phyloP scores from a whole-genome alignment of 2,888 invertebrate species.

The Euproctis similis region DNA sequence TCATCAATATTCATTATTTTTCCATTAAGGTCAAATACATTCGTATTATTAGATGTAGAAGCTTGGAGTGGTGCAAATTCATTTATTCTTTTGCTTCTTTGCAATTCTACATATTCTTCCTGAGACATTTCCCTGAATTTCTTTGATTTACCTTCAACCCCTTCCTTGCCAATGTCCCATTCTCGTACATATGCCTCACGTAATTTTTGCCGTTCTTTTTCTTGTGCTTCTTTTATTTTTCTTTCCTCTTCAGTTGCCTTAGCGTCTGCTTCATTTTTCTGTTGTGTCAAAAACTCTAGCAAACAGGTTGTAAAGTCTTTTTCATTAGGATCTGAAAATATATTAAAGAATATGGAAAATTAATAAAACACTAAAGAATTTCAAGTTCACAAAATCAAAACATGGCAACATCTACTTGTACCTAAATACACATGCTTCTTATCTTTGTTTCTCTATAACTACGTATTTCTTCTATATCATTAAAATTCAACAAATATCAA shows the following conservation, averaged over 20 bases:
- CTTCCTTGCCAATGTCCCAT: constrained; percentile 84
- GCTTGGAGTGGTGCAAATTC: constrained; percentile 86
- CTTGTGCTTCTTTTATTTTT: constrained; percentile 55
- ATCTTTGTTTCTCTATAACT: no score
- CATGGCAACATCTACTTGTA: no score
- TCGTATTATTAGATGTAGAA: constrained; percentile 27
- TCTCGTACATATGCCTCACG: constrained; percentile 78
- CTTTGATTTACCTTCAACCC: constrained; percentile 62
- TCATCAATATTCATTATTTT: constrained; percentile 32
- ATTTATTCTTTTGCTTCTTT: constrained; percentile 80
- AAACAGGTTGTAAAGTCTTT: constrained; percentile 58
- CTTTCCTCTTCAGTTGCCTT: constrained; percentile 58
- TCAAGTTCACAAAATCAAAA: no score
- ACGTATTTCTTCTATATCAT: no score
- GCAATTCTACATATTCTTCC: constrained; percentile 85
- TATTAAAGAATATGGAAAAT: no score
- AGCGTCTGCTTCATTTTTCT: constrained; percentile 65
- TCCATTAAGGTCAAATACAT: constrained; percentile 49
- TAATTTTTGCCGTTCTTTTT: constrained; percentile 64
- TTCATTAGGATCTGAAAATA: constrained; percentile 49
- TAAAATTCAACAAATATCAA: no score
- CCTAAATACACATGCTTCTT: no score
- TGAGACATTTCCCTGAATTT: constrained; percentile 79
- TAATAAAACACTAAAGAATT: no score
- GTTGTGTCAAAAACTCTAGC: constrained; percentile 60